Evolutionary conservation across 2,113 vertebrate genomes (phyloP).

Genomic region (Corydoras maculifer): DNA sequence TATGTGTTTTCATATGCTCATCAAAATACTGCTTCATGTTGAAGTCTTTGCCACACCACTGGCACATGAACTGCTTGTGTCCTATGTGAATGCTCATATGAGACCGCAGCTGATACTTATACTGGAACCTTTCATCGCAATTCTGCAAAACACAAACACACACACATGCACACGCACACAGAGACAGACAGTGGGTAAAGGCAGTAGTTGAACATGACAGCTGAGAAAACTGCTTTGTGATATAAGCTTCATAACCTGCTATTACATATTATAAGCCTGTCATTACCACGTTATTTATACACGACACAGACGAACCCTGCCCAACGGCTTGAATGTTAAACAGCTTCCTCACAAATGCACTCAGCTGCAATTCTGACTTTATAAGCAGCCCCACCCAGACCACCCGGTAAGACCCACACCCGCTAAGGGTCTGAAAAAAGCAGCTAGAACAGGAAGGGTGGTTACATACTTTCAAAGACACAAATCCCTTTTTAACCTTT

Average conservation of each 20-base stretch:
- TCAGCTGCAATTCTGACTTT: not conserved
- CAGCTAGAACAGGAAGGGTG: not conserved
- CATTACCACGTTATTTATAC: slow-evolving; percentile 39
- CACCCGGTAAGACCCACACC: slow-evolving; percentile 25
- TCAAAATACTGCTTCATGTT: slow-evolving; percentile 99
- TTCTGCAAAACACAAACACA: slow-evolving; percentile 63
- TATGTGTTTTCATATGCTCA: slow-evolving; percentile 97
- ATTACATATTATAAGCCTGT: slow-evolving; percentile 40
- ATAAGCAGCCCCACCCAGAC: slow-evolving; percentile 33
- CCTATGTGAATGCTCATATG: slow-evolving; percentile 98
- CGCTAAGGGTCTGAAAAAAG: not conserved
- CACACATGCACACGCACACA: slow-evolving; percentile 12
- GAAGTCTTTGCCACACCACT: slow-evolving; percentile 98
- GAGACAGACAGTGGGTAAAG: slow-evolving; percentile 37
- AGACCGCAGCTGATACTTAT: slow-evolving; percentile 96
- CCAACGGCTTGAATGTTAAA: not conserved
- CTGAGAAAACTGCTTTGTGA: slow-evolving; percentile 16
- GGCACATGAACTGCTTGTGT: slow-evolving; percentile 98
- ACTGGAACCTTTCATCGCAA: slow-evolving; percentile 89
- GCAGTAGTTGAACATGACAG: slow-evolving; percentile 17
- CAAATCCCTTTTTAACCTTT: not conserved
- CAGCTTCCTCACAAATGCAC: not conserved
- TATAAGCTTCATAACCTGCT: slow-evolving; percentile 23
- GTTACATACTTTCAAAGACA: not conserved
- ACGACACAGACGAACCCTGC: slow-evolving; percentile 15